Conservation (phyloP, 2,113 vertebrate species). For the Rhineura floridana region DNA sequence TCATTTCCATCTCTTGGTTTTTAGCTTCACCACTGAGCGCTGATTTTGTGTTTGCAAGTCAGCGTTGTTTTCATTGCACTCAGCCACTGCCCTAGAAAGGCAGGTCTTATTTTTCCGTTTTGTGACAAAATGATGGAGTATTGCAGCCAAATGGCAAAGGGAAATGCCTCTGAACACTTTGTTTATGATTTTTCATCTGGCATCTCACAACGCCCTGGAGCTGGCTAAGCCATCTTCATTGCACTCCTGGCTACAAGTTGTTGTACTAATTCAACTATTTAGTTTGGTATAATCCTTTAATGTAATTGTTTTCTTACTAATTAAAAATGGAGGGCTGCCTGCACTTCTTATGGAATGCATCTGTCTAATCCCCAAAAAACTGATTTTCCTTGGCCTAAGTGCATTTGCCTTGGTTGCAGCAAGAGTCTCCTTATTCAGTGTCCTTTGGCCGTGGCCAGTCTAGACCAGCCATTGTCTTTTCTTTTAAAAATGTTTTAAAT, state of each 20-base stretch:
- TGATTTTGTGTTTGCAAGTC: constrained; percentile 42
- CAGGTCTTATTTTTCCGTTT: constrained; percentile 63
- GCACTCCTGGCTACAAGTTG: constrained; percentile 55
- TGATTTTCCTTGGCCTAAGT: constrained; percentile 76
- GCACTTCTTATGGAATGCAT: constrained; percentile 75
- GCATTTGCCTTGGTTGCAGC: constrained; percentile 76
- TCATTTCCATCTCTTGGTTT: constrained; percentile 53
- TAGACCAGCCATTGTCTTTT: constrained; percentile 72
- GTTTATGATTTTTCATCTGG: constrained; percentile 55
- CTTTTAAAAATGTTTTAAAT: constrained; percentile 66
- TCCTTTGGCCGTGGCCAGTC: constrained; percentile 73
- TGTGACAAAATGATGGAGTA: constrained; percentile 66
- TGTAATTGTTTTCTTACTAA: constrained; percentile 69
- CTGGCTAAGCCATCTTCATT: constrained; percentile 52
- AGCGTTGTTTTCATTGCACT: constrained; percentile 44
- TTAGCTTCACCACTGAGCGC: constrained; percentile 46
- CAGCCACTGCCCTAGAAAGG: constrained; percentile 39
- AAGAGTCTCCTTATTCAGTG: constrained; percentile 76
- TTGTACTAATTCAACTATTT: constrained; percentile 54
- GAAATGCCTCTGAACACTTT: constrained; percentile 60
- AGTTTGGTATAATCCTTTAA: constrained; percentile 56
- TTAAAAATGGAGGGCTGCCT: constrained; percentile 72
- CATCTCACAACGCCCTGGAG: constrained; percentile 53
- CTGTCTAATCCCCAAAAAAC: constrained; percentile 75
- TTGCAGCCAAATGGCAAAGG: constrained; percentile 54